phyloP scores from a whole-genome alignment of 1,140 invertebrate species.

The Zaprionus nigranus region DNA sequence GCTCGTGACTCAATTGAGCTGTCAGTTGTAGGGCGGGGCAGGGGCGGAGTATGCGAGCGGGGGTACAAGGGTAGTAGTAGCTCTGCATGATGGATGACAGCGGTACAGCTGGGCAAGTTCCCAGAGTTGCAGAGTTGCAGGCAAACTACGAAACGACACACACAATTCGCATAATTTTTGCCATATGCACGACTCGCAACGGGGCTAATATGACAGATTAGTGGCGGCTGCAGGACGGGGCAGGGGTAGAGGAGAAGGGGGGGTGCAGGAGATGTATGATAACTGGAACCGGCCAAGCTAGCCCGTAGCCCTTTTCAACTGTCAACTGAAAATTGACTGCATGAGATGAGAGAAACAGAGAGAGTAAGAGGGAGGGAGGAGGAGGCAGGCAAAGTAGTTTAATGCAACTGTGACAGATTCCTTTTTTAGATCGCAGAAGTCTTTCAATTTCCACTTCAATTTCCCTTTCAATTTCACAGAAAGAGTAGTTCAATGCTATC shows the following conservation, averaged over 20 bases:
- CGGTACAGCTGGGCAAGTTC: conserved; percentile 12
- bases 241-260: no score
- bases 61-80: background rate
- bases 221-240: background rate
- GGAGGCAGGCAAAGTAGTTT: background rate
- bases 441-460: no score
- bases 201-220: conserved; percentile 19
- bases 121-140: conserved; percentile 12
- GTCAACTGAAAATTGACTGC: conserved; percentile 12
- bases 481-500: background rate
- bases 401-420: background rate
- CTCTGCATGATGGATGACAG: conserved; percentile 62
- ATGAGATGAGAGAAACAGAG: background rate
- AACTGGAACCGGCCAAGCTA: background rate
- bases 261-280: no score
- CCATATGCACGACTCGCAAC: conserved; percentile 19
- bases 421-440: background rate
- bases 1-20: conserved; percentile 58
- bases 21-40: conserved; percentile 34
- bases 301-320: conserved; percentile 9
- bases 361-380: no score
- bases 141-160: conserved; percentile 9
- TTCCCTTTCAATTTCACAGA: no score
- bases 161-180: conserved; percentile 22
- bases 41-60: background rate